Conservation (phyloP, 2,888 invertebrate species). For the Dromius quadrimaculatus region DNA sequence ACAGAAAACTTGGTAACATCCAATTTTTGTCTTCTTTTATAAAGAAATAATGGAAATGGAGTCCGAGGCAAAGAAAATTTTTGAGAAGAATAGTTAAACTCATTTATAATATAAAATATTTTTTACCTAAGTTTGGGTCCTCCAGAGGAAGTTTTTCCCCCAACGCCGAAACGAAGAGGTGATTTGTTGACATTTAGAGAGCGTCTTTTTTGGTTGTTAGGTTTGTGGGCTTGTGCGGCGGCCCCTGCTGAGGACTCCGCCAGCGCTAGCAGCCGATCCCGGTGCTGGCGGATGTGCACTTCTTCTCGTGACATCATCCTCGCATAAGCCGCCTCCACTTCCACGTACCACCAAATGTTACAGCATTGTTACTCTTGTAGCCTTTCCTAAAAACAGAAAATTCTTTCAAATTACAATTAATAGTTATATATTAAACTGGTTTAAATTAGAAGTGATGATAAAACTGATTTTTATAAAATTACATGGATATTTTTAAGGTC, state of each 20-base stretch:
- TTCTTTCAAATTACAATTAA: too few relatives aligned
- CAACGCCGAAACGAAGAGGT: slow-evolving; percentile 56
- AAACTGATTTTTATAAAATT: too few relatives aligned
- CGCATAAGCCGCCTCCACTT: neutral
- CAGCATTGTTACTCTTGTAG: neutral
- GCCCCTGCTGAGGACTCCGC: slow-evolving; percentile 66
- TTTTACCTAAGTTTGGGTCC: slow-evolving; percentile 41
- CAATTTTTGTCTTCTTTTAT: too few relatives aligned
- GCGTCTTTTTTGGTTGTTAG: slow-evolving; percentile 64
- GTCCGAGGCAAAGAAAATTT: too few relatives aligned
- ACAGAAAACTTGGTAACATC: too few relatives aligned
- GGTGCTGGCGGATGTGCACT: slow-evolving; percentile 67
- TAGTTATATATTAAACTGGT: too few relatives aligned
- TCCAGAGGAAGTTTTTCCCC: neutral
- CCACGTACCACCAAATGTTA: neutral
- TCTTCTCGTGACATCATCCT: slow-evolving; percentile 67
- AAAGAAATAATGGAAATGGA: too few relatives aligned
- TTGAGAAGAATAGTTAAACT: too few relatives aligned
- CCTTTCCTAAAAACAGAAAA: too few relatives aligned
- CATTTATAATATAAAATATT: too few relatives aligned
- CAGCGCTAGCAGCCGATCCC: slow-evolving; percentile 68
- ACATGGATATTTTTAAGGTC: too few relatives aligned
- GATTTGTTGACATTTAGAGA: slow-evolving; percentile 63
- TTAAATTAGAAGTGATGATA: too few relatives aligned
- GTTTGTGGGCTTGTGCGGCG: slow-evolving; percentile 62